A percentile compares a stretch with the other conserved stretches of the same genome.
These are phyloP conservation scores for Diachrysia chrysitis DNA, from an alignment of 2,888 invertebrate species.

Conservation along the genomic window DNA sequence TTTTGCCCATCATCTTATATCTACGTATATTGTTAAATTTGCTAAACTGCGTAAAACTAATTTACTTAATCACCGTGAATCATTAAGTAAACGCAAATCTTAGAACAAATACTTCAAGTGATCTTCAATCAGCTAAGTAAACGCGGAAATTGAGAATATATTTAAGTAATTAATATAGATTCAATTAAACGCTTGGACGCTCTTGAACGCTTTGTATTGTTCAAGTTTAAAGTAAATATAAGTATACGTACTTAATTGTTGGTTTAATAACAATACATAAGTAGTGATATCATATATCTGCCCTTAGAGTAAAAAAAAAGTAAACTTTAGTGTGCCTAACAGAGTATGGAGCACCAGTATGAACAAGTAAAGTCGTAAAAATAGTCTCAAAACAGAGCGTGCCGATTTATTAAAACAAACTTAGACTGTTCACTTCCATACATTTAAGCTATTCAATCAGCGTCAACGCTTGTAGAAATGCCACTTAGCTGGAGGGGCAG, in stretches of 20 bases:
- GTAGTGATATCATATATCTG: neutral
- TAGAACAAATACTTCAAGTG: neutral
- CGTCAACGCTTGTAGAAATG: no score
- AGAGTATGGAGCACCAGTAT: no score
- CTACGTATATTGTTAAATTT: no score
- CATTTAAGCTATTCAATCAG: no score
- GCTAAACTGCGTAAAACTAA: neutral
- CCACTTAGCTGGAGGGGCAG: no score
- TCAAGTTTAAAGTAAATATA: neutral
- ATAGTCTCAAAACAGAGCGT: no score
- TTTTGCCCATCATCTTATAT: no score
- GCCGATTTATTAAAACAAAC: no score
- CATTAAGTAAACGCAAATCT: neutral
- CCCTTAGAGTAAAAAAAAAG: no score
- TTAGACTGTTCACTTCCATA: no score
- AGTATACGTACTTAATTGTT: neutral
- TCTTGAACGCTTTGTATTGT: neutral
- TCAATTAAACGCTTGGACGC: neutral
- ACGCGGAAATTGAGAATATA: neutral
- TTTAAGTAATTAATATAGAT: conserved; percentile 4
- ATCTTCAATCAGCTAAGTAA: neutral
- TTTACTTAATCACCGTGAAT: neutral
- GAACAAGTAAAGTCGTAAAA: no score
- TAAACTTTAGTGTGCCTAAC: no score
- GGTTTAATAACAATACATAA: neutral